Evolutionary conservation across 2,113 vertebrate genomes (phyloP).

Genomic region (Nipponia nippon): DNA sequence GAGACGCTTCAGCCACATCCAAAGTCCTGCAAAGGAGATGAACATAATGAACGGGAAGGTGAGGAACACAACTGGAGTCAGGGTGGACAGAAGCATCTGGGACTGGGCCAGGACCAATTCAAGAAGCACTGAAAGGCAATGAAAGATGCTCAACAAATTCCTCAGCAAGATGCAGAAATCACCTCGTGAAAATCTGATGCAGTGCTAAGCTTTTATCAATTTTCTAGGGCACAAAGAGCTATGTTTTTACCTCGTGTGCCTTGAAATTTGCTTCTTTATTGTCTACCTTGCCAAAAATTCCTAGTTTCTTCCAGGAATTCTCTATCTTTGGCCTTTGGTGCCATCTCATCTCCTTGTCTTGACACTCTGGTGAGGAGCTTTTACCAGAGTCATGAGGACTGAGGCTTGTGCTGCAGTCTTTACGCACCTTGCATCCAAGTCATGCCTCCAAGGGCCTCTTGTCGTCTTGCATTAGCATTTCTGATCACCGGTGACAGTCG

Average conservation of each 20-base stretch:
- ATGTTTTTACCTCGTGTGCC: background rate
- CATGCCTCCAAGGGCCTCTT: background rate
- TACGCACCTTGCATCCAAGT: background rate
- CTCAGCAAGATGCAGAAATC: background rate
- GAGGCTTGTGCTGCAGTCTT: background rate
- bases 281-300: background rate
- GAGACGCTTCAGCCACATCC: background rate
- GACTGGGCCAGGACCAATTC: background rate
- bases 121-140: background rate
- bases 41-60: background rate
- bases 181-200: background rate
- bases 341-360: background rate
- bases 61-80: background rate
- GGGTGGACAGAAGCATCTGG: background rate
- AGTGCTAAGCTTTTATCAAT: background rate
- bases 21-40: background rate
- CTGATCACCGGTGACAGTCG: background rate
- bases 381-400: background rate
- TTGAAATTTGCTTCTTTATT: background rate
- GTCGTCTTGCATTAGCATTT: background rate
- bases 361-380: background rate
- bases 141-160: background rate
- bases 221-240: background rate
- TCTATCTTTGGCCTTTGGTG: background rate
- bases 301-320: background rate